phyloP scores from a whole-genome alignment of 2,113 vertebrate species.

The Accipiter virgatus region DNA sequence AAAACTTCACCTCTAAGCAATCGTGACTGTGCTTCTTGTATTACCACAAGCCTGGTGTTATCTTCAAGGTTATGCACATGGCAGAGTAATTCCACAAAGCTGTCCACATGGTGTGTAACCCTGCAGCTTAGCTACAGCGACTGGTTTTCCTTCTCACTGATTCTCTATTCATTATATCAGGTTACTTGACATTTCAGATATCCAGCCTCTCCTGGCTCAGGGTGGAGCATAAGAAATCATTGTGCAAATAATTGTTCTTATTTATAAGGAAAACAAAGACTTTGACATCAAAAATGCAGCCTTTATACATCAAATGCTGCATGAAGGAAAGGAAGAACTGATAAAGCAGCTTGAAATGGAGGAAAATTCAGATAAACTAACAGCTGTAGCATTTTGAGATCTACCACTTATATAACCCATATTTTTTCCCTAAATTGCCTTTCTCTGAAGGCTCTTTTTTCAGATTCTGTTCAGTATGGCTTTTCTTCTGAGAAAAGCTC shows the following conservation, averaged over 20 bases:
- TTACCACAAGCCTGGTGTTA: neutral
- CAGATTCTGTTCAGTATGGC: neutral
- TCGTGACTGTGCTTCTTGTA: rapidly evolving
- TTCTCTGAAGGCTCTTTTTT: neutral
- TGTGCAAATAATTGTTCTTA: neutral
- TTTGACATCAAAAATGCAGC: neutral
- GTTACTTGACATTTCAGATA: neutral
- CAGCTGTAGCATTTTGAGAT: neutral
- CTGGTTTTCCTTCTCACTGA: neutral
- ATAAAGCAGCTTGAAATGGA: neutral
- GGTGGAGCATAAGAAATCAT: neutral
- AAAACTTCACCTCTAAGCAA: neutral
- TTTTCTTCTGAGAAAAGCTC: neutral
- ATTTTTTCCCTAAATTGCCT: neutral
- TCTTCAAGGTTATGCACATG: neutral
- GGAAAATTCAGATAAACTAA: neutral
- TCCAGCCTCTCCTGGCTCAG: neutral
- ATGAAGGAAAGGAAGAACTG: neutral
- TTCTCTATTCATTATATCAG: neutral
- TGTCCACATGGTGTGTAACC: neutral
- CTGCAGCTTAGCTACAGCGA: neutral
- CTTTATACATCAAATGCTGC: neutral
- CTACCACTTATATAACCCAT: neutral
- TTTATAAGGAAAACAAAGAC: neutral
- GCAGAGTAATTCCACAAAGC: neutral